Evolutionary conservation across 2,888 invertebrate species (phyloP).

Genomic region (Drosophila greeni): DNA sequence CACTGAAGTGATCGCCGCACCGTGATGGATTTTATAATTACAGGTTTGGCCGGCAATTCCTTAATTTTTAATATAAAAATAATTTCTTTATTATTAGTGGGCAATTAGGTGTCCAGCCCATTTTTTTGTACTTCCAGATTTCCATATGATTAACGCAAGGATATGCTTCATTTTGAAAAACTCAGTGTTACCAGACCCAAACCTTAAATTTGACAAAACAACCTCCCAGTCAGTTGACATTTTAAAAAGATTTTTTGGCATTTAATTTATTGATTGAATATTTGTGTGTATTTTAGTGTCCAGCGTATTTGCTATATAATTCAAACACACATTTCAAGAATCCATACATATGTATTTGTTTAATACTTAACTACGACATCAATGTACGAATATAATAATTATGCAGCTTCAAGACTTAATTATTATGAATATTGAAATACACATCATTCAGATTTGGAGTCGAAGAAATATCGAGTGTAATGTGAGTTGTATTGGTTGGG

Average conservation of each 20-base stretch:
- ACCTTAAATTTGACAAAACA: not conserved
- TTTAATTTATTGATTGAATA: conserved; percentile 73
- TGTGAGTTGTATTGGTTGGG: conserved; percentile 16
- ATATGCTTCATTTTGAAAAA: too few species aligned
- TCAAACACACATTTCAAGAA: conserved; percentile 63
- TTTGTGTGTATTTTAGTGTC: conserved; percentile 68
- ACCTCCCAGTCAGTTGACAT: not conserved
- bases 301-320: conserved; percentile 59
- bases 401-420: conserved; percentile 58
- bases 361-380: conserved; percentile 70
- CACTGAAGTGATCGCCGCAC: not conserved
- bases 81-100: not conserved
- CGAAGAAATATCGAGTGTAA: conserved; percentile 51
- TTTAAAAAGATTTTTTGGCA: conserved; percentile 53
- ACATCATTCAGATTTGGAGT: conserved; percentile 61
- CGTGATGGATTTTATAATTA: too few species aligned
- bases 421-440: conserved; percentile 63
- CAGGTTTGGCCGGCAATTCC: too few species aligned
- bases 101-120: not conserved
- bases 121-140: too few species aligned
- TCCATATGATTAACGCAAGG: too few species aligned
- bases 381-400: conserved; percentile 65
- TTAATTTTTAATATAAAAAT: not conserved
- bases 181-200: not conserved
- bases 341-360: conserved; percentile 62